These are phyloP conservation scores for Podarcis lilfordi DNA, from an alignment of 2,797 vertebrate species.

Conservation along the genomic window DNA sequence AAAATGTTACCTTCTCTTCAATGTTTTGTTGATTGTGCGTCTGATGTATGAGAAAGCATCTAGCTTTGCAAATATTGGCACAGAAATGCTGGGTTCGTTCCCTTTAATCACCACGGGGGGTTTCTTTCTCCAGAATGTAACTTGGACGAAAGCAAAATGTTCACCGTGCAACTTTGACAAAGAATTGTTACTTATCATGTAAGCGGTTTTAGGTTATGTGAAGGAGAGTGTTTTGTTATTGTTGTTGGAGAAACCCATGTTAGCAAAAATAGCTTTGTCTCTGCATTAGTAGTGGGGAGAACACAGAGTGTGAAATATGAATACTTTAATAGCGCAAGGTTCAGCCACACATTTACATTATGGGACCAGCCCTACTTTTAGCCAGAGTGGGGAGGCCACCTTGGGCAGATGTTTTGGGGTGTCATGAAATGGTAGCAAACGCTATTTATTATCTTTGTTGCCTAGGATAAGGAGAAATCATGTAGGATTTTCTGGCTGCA, in stretches of 20 bases:
- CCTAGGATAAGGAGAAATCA: background rate
- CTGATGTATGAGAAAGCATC: background rate
- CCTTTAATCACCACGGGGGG: background rate
- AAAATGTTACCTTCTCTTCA: slow-evolving; percentile 1
- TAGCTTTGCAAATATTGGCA: background rate
- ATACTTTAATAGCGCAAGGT: background rate
- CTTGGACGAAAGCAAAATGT: background rate
- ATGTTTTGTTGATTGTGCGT: background rate
- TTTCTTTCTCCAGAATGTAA: background rate
- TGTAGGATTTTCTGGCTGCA: too few species aligned
- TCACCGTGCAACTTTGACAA: slow-evolving; percentile 9
- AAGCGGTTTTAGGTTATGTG: background rate
- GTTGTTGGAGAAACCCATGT: background rate
- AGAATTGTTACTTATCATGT: background rate
- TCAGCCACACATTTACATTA: background rate
- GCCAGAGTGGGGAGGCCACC: background rate
- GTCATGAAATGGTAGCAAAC: background rate
- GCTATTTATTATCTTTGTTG: background rate
- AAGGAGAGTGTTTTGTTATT: background rate
- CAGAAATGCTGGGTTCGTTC: background rate
- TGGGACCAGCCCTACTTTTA: background rate
- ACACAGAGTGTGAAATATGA: background rate
- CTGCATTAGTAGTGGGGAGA: background rate
- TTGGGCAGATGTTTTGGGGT: background rate
- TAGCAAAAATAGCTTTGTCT: background rate